These are phyloP conservation scores for Catonia carolina DNA, from an alignment of 2,888 invertebrate genomes.

Conservation along the genomic window DNA sequence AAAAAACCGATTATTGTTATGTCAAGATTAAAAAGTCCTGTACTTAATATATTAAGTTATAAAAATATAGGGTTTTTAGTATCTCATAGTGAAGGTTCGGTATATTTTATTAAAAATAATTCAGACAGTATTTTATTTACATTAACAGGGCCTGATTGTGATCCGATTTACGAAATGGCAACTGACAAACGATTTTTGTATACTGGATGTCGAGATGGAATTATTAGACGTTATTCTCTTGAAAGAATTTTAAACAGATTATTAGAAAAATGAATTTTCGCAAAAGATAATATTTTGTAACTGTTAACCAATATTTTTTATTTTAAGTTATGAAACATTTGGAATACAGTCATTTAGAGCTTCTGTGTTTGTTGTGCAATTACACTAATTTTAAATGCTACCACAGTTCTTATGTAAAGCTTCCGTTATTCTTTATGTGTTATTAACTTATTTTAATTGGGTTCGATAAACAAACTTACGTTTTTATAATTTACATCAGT, in stretches of 20 bases:
- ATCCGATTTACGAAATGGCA: slow-evolving; percentile 57
- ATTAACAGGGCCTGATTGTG: slow-evolving; percentile 63
- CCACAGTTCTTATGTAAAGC: too few species aligned
- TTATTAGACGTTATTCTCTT: slow-evolving; percentile 56
- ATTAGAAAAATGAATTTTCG: too few species aligned
- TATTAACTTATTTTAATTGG: too few species aligned
- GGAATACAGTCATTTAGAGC: too few species aligned
- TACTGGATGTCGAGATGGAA: slow-evolving; percentile 56
- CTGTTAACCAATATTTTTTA: too few species aligned
- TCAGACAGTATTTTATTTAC: slow-evolving; percentile 43
- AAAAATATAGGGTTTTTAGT: slow-evolving; percentile 49
- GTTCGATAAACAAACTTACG: too few species aligned
- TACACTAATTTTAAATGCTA: too few species aligned
- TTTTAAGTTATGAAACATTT: too few species aligned
- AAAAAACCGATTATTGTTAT: slow-evolving; percentile 40
- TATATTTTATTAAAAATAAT: slow-evolving; percentile 48
- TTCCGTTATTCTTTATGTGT: too few species aligned
- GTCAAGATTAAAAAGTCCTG: slow-evolving; percentile 53
- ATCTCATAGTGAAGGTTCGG: slow-evolving; percentile 58
- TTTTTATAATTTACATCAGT: too few species aligned
- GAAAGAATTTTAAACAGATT: slow-evolving; percentile 12
- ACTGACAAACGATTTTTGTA: slow-evolving; percentile 52
- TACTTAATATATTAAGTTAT: slow-evolving; percentile 48
- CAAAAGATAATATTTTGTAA: too few species aligned
- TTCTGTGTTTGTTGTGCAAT: too few species aligned